Evolutionary conservation across 2,888 invertebrate genomes (phyloP), one percentile per base, ranked within the genome.

Genomic region (Cantharis rustica): DNA sequence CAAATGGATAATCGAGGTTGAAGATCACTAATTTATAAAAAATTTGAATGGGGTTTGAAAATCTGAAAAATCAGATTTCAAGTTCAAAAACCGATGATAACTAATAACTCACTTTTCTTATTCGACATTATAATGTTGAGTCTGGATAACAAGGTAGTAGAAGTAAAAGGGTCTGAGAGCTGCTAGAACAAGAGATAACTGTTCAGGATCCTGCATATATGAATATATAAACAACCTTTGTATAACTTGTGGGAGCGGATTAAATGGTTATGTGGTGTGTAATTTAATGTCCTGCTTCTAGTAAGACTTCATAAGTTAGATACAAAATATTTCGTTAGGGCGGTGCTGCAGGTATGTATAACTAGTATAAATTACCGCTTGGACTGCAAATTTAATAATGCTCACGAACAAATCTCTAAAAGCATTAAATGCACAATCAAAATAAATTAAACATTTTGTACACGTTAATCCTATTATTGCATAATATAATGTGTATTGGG

Each of bases 221-320:
- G 73, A 73, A 73, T 73, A 73, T 73, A 73, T 73, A 73, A 73
- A 73, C 73, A 73, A 73, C 73, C 73, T 73, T 73, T 73, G 73
- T 73, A 73, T 73, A 73, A 73, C 69, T 73, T 69, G 73, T 62
- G 68, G 73, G 73, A 73, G 73, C 73, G 73, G 73, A 73, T 73
- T 73, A 73, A 73, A 73, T 73, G 73, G 73, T 73, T 73, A 73
- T 73, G 73, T 73, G 73, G 73, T 73, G 73, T 73, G 73, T 73
- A 73, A 73, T 73, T 73, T 73, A 73, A 73, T 73, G 73, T 73
- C 73, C 73, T 73, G 74, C 66, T 71, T 62, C 74, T 75, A 62
- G 70, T 75, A 75, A 75, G 74, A 75, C 74, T 75, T 71, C 74
- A 75, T 75, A 75, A 75, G 74, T 75, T 75, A 66, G 64, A 66